phyloP scores from a whole-genome alignment of 2,888 invertebrate species.

The Orchesellides sinensis region DNA sequence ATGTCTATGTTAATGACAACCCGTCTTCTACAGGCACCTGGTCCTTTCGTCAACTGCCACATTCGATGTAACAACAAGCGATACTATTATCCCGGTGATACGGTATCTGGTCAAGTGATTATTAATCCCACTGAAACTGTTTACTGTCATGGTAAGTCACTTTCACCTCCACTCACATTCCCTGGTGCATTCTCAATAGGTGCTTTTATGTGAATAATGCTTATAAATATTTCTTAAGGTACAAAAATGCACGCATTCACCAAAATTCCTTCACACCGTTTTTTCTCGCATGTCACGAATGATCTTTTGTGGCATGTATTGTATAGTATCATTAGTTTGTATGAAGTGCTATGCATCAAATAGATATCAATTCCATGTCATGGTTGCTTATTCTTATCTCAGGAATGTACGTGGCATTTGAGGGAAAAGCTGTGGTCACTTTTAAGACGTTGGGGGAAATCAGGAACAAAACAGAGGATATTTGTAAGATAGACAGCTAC shows the following conservation, averaged over 20 bases:
- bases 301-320: neutral
- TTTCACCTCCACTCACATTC: neutral
- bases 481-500: conserved; percentile 61
- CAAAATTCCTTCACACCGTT: no score
- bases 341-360: neutral
- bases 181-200: no score
- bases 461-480: conserved; percentile 63
- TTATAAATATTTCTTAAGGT: no score
- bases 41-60: conserved; percentile 67
- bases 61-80: conserved; percentile 64
- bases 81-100: conserved; percentile 68
- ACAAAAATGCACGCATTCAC: no score
- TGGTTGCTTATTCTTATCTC: neutral
- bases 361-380: neutral
- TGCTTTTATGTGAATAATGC: neutral
- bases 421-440: conserved; percentile 67
- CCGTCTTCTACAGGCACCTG: conserved; percentile 57
- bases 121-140: conserved; percentile 61
- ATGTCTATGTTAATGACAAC: conserved; percentile 65
- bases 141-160: conserved; percentile 68
- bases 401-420: conserved; percentile 68
- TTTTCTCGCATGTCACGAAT: no score
- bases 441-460: conserved; percentile 67
- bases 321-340: neutral
- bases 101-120: conserved; percentile 54